Evolutionary conservation across 2,797 vertebrate genomes (phyloP), one percentile per base, ranked within the genome.

Genomic region (Knipowitschia caucasica): DNA sequence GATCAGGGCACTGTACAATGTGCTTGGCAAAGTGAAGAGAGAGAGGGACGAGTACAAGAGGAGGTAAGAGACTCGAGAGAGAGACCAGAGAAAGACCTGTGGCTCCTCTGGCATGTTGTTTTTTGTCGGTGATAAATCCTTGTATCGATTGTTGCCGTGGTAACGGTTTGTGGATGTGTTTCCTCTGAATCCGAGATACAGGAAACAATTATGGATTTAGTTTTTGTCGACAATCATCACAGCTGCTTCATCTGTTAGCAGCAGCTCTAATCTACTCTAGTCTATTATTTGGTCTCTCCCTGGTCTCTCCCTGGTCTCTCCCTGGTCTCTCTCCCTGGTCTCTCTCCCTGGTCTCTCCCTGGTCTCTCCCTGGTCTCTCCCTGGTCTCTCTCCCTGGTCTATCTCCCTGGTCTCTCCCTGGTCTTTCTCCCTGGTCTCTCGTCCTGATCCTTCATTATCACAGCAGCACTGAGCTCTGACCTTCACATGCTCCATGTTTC

Each of bases 21-120:
- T 99, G 47, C 86, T 99, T 90, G 95, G 92, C 71, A 99, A 99
- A 83, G 96, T 98, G 69, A 98, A 98, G 88, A 74, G 96, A 59
- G 96, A 98, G 72, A 82, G 96, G 31, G 96, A 99, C 36, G 96
- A 98, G 73, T 98, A 96, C 79, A 98, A 98, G 80, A 91, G 93
- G 80, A 96, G 95, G 96, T 98, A 91, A 92, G 21, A 38, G 7
- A 7, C 15, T n/a, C n/a, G 96, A 59, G 96, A 98, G 72, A 82
- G 96, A 29, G 96, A 99, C 36, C 95, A 98, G 73, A 92, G 21
- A 38, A 15, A 7, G n/a, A 47, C 20, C 44, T 47, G 27, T 21
- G 17, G 27, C 44, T 15, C 31, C 44, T 30, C n/a, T 2, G 4
- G 14, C 7, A 18, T 24, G 26, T 11, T 30, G 31, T 30, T 10